Evolutionary conservation across 2,113 vertebrate genomes (phyloP).

Genomic region (Lipophrys pholis): DNA sequence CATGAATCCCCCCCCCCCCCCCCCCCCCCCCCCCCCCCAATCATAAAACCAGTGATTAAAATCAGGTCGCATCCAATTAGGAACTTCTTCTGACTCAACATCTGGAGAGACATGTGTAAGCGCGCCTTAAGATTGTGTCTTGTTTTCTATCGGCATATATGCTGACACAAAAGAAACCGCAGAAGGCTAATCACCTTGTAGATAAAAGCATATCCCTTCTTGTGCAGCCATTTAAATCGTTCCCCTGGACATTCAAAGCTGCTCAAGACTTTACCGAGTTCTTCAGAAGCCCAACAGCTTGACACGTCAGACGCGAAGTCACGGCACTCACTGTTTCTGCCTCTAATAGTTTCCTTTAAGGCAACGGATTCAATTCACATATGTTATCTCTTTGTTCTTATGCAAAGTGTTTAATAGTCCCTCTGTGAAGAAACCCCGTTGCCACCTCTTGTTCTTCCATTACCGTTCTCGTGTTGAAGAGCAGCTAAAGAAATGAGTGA

Average conservation of each 20-base stretch:
- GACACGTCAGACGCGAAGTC: constrained; percentile 7
- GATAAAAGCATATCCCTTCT: constrained; percentile 22
- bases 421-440: constrained; percentile 26
- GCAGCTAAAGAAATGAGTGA: background rate
- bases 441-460: constrained; percentile 29
- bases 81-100: constrained; percentile 34
- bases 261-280: constrained; percentile 13
- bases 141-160: constrained; percentile 30
- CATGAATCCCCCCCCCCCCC: constrained; percentile 16
- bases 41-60: constrained; percentile 40
- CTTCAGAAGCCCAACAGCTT: constrained; percentile 25
- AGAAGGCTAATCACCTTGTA: constrained; percentile 21
- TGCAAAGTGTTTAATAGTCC: constrained; percentile 43
- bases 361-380: constrained; percentile 27
- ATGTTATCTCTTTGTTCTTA: constrained; percentile 47
- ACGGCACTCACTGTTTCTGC: constrained; percentile 28
- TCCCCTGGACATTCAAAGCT: constrained; percentile 20
- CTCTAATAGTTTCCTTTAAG: constrained; percentile 32
- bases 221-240: constrained; percentile 27
- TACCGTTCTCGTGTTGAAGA: background rate
- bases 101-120: constrained; percentile 22
- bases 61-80: constrained; percentile 57
- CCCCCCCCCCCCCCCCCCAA: constrained; percentile 5
- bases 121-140: constrained; percentile 1
- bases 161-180: constrained; percentile 31